A percentile compares a stretch with the other conserved stretches of the same genome.
Evolutionary conservation across 53 echinoderm and acorn worm species (phyloP).

Genomic region (Glandiceps talaboti): DNA sequence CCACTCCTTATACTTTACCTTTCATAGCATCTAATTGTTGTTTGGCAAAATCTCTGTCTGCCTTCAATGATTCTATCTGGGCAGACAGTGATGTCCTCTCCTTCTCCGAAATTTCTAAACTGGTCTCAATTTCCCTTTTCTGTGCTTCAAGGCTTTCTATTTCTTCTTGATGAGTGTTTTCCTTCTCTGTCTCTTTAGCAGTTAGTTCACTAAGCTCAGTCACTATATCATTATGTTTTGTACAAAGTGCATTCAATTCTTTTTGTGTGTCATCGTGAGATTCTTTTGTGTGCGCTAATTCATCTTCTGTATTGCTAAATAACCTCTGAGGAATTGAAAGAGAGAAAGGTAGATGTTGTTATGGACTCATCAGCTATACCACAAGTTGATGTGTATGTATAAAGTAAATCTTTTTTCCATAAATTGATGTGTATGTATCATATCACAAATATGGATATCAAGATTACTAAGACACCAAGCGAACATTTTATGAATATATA

Average conservation of each 20-base stretch:
- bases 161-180: constrained; percentile 67
- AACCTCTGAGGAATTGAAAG: constrained; percentile 44
- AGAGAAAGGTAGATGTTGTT: too few species aligned
- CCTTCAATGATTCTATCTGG: constrained; percentile 58
- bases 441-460: too few species aligned
- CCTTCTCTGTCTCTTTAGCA: constrained; percentile 44
- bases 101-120: constrained; percentile 30
- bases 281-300: constrained; percentile 60
- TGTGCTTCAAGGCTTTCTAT: constrained; percentile 52
- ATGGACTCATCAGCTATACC: too few species aligned
- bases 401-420: too few species aligned
- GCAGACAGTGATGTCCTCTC: constrained; percentile 44
- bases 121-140: constrained; percentile 50
- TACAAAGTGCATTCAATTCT: constrained; percentile 56
- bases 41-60: constrained; percentile 41
- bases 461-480: too few species aligned
- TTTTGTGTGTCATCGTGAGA: constrained; percentile 58
- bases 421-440: too few species aligned
- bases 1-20: constrained; percentile 20
- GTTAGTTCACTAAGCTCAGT: constrained; percentile 59
- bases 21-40: constrained; percentile 25
- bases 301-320: constrained; percentile 87
- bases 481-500: too few species aligned
- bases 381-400: too few species aligned
- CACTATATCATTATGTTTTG: constrained; percentile 56